Conservation (phyloP, 35 echinoderm and acorn worm species). For the Apostichopus parvimensis region DNA sequence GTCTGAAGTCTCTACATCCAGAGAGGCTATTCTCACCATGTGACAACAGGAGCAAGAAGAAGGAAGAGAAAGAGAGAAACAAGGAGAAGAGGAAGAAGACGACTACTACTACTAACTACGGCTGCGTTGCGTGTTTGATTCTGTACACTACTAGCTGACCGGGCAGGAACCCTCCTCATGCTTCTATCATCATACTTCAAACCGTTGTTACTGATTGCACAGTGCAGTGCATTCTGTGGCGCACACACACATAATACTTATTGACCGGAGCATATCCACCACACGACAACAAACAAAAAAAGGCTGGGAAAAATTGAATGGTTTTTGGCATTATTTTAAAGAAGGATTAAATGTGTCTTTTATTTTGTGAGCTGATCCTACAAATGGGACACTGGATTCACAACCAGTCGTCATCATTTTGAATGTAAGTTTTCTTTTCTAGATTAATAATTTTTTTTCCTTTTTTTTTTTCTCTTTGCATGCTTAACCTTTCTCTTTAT, state of each 20-base stretch:
- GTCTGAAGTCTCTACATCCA: slow-evolving; percentile 9
- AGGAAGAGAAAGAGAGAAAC: no score
- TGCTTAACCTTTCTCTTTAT: background rate
- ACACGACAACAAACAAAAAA: no score
- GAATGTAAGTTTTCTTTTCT: slow-evolving; percentile 40
- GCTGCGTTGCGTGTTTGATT: background rate
- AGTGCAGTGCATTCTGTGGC: slow-evolving; percentile 25
- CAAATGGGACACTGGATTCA: slow-evolving; percentile 37
- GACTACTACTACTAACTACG: background rate
- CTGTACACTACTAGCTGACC: slow-evolving; percentile 1
- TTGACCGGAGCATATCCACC: slow-evolving; percentile 1
- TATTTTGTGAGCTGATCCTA: slow-evolving; percentile 29
- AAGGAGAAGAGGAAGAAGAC: background rate
- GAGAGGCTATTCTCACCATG: slow-evolving; percentile 24
- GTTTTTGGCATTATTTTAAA: slow-evolving; percentile 24
- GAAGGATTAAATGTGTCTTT: slow-evolving; percentile 42
- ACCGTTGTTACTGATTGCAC: slow-evolving; percentile 18
- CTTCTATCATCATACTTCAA: background rate
- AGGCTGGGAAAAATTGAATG: background rate
- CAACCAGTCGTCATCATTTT: slow-evolving; percentile 49
- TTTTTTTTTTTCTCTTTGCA: background rate
- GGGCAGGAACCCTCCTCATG: background rate
- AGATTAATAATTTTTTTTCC: background rate
- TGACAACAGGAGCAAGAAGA: background rate
- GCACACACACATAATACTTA: slow-evolving; percentile 10